Conservation (phyloP, 2,888 invertebrate genomes). For the Steromphala cineraria region DNA sequence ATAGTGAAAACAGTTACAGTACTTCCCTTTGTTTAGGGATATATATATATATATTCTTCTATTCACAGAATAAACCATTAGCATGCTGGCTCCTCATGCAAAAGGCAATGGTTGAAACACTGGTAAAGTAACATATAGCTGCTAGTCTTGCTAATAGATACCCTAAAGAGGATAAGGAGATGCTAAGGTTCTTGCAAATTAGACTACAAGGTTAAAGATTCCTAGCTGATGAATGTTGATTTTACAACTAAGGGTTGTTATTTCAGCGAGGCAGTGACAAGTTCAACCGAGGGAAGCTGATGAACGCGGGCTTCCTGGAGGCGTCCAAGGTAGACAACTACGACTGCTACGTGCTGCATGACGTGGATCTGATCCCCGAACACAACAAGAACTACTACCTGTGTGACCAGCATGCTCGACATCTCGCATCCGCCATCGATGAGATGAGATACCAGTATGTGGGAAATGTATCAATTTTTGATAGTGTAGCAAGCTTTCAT, state of each 20-base stretch:
- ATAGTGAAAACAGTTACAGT: too few relatives aligned
- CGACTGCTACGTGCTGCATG: constrained; percentile 72
- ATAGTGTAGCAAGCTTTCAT: background rate
- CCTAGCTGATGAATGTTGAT: too few relatives aligned
- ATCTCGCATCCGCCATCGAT: constrained; percentile 75
- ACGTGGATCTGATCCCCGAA: constrained; percentile 77
- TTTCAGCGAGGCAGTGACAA: constrained; percentile 59
- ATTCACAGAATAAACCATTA: too few relatives aligned
- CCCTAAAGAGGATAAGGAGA: too few relatives aligned
- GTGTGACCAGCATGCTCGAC: constrained; percentile 74
- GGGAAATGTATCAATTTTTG: background rate
- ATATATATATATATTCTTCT: too few relatives aligned
- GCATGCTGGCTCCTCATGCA: too few relatives aligned
- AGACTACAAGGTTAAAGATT: too few relatives aligned
- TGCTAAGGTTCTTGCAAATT: background rate
- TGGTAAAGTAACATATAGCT: too few relatives aligned
- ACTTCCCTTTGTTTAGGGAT: too few relatives aligned
- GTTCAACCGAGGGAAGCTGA: constrained; percentile 71
- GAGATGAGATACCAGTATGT: constrained; percentile 76
- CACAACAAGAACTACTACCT: constrained; percentile 75
- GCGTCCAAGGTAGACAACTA: constrained; percentile 58
- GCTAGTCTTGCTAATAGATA: too few relatives aligned
- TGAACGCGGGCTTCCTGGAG: constrained; percentile 71
- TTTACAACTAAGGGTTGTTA: background rate
- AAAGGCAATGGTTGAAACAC: too few relatives aligned